Evolutionary conservation across 2,113 vertebrate species (phyloP), one percentile per base, ranked within the genome.

Genomic region (Serilophus lunatus): DNA sequence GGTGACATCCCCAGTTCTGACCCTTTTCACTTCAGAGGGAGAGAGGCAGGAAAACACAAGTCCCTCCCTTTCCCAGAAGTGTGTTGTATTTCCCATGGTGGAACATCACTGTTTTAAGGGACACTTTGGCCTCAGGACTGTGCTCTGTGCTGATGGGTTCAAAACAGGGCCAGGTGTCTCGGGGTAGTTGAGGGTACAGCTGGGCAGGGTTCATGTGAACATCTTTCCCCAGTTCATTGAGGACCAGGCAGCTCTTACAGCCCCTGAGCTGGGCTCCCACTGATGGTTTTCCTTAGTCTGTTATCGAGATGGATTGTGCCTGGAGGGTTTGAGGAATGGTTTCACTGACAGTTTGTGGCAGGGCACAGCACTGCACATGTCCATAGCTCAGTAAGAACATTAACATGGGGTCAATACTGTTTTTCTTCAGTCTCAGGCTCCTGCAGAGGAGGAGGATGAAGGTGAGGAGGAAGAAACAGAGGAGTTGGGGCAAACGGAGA

Each of bases 401-500:
- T 28, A 38, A 40, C 3, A 0, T 29, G 36, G 25, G 19, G 4
- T 82, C 26, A 25, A 6, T 36, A 44, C 51, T 49, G 42, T 45
- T 79, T 40, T 13, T 33, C 53, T 79, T 63, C 98, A 98, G 97
- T 97, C 96, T 78, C 98, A 98, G 95, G 90, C 97, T 49, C 97
- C 98, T 49, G 96, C 98, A 12, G 99, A 99, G 80, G 99, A 99
- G 63, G 99, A 99, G 40, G 99, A 99, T 18, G 99, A 99, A 75
- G 98, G 98, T 0, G 99, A 99, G 15, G 99, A 99, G 51, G 99
- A 99, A 50, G 99, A 99, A 88, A 97, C 99, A 0, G 99, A 99
- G 74, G 99, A 99, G 95, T 61, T 99, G 85, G 99, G 99, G 81
- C 99, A 99, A n/a, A 97, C 99, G 0, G 99, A 99, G 97, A 99